Evolutionary conservation across 2,797 vertebrate species (phyloP), one percentile per base, ranked within the genome.

Genomic region (Neolamprologus multifasciatus): DNA sequence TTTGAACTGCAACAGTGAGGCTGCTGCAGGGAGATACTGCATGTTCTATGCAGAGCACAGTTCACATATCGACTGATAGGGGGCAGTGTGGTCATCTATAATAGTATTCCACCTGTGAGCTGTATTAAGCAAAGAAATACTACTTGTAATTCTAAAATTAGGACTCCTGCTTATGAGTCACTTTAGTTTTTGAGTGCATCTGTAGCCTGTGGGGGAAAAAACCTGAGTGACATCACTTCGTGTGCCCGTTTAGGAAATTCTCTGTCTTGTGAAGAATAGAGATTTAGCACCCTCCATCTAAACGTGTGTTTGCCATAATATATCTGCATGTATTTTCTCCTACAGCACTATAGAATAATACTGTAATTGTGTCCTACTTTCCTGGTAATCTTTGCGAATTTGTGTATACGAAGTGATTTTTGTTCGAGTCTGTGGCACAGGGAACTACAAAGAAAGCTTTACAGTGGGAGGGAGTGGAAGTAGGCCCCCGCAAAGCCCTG

Each of bases 21-120:
- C 85, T 93, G 87, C 83, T n/a, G 78, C 21, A 14, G 38, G 36
- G 40, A 84, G 87, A 90, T 87, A 23, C 51, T 69, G 23, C n/a
- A 16, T 29, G 21, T 6, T 21, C 77, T n/a, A 16, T 6, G 23
- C 77, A 67, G 31, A 31, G 69, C 36, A 14, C n/a, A 90, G 33
- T 93, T 84, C 90, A 55, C 14, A 19, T 33, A 48, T 51, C 7
- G 43, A 81, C 88, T 85, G 86, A 90, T 85, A 93, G 94, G 91
- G 92, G 94, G 93, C 94, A 94, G 91, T 94, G 88, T 93, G 87
- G 91, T 87, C 87, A 90, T 93, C 93, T 85, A 77, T 71, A 52
- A 54, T 71, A 57, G 6, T 57, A 29, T 69, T 5, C 82, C 81
- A 82, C 67, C 69, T 85, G 54, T 71, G 19, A 83, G 79, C 9